Evolutionary conservation across 2,113 vertebrate species (phyloP), one percentile per base, ranked within the genome.

Genomic region (Dicaeum eximium): DNA sequence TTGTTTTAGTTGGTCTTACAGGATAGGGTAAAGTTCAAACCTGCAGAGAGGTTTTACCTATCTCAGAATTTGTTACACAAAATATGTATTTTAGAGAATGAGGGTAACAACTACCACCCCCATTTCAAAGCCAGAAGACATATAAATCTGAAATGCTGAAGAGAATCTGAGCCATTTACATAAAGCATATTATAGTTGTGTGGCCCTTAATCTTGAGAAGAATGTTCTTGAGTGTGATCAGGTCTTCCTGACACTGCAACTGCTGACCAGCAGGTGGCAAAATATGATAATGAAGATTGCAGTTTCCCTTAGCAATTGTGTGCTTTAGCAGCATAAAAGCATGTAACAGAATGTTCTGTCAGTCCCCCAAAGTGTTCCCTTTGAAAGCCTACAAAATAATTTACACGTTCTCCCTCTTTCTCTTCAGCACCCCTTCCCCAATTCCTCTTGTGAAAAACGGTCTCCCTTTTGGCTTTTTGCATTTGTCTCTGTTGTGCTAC

Each of bases 191-290:
- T 57, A 58, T 45, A 65, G 24, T 69, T 4, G 37, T 19, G 30
- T 12, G 54, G 40, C 24, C 16, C 35, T 78, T 74, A 4, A 54
- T 51, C 11, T 51, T 12, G 54, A 33, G 28, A 80, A 33, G 5
- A 44, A 37, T 23, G 27, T 92, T n/a, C 56, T 87, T 53, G 44
- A 45, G 15, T 38, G 21, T 38, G 58, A 19, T 64, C 85, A 80
- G 62, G 38, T 61, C 20, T 81, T 77, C 38, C 38, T 77, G 58
- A n/a, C 28, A 6, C 50, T 80, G 24, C 2, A 5, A 4, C 61
- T 69, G 56, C 44, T 79, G 91, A 88, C 96, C 97, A 96, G 95
- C 90, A 97, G 96, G 89, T 96, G 97, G 96, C 96, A 95, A 95
- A 97, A 75, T 61, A 88, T 89, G 48, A 13, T 56, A 64, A 51